Conservation (phyloP, 2,888 invertebrate genomes). For the Drosophila mimetica region DNA sequence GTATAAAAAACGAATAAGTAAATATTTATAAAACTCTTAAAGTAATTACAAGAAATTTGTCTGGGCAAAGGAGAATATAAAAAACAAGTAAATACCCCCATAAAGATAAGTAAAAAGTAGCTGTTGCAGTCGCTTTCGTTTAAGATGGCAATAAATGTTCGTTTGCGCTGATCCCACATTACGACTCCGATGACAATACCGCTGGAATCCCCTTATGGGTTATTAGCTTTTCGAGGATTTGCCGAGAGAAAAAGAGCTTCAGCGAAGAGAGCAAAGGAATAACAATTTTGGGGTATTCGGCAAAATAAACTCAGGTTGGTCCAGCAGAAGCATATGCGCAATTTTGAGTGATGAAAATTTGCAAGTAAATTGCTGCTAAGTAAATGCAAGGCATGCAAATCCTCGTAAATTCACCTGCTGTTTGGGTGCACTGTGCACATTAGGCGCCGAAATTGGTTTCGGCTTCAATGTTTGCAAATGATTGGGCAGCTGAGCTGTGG, state of each 20-base stretch:
- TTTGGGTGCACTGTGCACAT: slow-evolving; percentile 81
- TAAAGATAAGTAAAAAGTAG: slow-evolving; percentile 13
- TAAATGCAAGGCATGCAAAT: slow-evolving; percentile 79
- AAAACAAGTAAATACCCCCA: slow-evolving; percentile 12
- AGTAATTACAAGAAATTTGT: neutral
- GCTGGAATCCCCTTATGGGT: slow-evolving; percentile 83
- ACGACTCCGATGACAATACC: slow-evolving; percentile 75
- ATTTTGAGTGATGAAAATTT: slow-evolving; percentile 54
- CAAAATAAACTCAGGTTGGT: neutral
- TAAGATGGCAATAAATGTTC: slow-evolving; percentile 77
- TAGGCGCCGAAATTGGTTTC: slow-evolving; percentile 84
- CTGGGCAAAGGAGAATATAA: neutral
- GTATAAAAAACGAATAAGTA: neutral
- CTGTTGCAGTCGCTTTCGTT: slow-evolving; percentile 61
- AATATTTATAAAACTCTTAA: neutral
- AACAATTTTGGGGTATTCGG: slow-evolving; percentile 12
- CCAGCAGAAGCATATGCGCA: slow-evolving; percentile 20
- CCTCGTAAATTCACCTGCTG: slow-evolving; percentile 67
- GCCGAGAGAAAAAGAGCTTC: slow-evolving; percentile 15
- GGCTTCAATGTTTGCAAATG: slow-evolving; percentile 89
- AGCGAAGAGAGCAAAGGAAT: neutral
- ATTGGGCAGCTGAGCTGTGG: slow-evolving; percentile 86
- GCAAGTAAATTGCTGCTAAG: slow-evolving; percentile 78
- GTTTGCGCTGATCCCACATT: slow-evolving; percentile 82
- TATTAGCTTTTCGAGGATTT: slow-evolving; percentile 74